These are phyloP conservation scores for Pipistrellus pygmaeus DNA, from an alignment of 2,797 vertebrate species.

Conservation along the genomic window DNA sequence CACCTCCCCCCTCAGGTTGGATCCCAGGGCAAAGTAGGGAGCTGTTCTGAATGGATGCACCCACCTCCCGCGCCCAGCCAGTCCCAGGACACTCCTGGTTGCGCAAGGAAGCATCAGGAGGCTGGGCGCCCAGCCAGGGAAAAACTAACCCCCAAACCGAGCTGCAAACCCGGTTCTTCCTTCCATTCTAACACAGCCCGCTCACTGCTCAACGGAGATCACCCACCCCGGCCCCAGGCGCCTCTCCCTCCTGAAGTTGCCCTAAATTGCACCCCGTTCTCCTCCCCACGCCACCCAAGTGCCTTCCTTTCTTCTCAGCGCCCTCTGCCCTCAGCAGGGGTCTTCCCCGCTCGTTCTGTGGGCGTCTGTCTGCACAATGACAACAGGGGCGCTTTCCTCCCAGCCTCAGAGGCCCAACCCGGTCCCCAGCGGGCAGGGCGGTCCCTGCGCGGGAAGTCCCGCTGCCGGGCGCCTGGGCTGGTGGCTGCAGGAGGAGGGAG, in stretches of 20 bases:
- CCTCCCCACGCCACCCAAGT: too few relatives aligned
- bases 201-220: fast-evolving
- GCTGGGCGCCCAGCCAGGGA: fast-evolving
- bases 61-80: fast-evolving
- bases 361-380: too few relatives aligned
- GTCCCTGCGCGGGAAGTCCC: fast-evolving
- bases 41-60: background rate
- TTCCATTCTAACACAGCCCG: background rate
- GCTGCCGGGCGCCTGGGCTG: too few relatives aligned
- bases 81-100: fast-evolving
- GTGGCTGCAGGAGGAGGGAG: too few relatives aligned
- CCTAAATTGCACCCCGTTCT: too few relatives aligned
- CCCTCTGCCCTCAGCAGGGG: too few relatives aligned
- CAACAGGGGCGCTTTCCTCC: fast-evolving
- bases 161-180: background rate
- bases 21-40: background rate
- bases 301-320: too few relatives aligned
- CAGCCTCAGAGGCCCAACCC: background rate
- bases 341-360: fast-evolving
- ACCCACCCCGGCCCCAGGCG: background rate
- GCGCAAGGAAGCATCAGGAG: background rate
- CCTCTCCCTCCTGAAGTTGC: too few relatives aligned
- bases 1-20: fast-evolving
- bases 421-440: background rate
- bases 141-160: background rate